Percentiles rank a stretch among this genome's conserved stretches.
phyloP scores from a whole-genome alignment of 2,113 vertebrate genomes.

The Mixornis gularis region DNA sequence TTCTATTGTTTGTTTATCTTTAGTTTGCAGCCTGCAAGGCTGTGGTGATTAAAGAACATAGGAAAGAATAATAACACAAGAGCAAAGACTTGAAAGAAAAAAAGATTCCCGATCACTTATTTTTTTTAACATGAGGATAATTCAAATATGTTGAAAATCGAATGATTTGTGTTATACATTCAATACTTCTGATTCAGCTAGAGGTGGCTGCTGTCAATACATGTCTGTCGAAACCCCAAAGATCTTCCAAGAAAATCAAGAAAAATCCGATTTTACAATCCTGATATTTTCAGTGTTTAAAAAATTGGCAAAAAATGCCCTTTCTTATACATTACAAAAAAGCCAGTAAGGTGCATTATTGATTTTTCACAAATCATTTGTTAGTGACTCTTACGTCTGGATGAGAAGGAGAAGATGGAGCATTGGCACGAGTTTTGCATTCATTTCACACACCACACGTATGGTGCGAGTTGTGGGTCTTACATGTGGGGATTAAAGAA shows the following conservation, averaged over 20 bases:
- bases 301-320: neutral
- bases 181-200: slow-evolving; percentile 14
- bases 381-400: neutral
- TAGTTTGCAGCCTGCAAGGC: neutral
- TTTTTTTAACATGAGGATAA: neutral
- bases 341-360: neutral
- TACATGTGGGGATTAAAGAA: neutral
- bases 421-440: neutral
- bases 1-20: slow-evolving; percentile 24
- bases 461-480: neutral
- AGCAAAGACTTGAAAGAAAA: neutral
- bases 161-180: slow-evolving; percentile 12
- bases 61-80: neutral
- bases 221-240: neutral
- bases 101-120: neutral
- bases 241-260: slow-evolving; percentile 30
- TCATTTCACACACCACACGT: neutral
- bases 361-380: slow-evolving; percentile 16
- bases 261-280: slow-evolving; percentile 32
- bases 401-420: neutral
- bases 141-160: neutral
- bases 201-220: slow-evolving; percentile 23
- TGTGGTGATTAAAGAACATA: neutral
- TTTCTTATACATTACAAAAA: slow-evolving; percentile 22
- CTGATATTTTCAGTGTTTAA: slow-evolving; percentile 25